phyloP scores from a whole-genome alignment of 1,140 invertebrate species.

The Drosophila bocqueti region DNA sequence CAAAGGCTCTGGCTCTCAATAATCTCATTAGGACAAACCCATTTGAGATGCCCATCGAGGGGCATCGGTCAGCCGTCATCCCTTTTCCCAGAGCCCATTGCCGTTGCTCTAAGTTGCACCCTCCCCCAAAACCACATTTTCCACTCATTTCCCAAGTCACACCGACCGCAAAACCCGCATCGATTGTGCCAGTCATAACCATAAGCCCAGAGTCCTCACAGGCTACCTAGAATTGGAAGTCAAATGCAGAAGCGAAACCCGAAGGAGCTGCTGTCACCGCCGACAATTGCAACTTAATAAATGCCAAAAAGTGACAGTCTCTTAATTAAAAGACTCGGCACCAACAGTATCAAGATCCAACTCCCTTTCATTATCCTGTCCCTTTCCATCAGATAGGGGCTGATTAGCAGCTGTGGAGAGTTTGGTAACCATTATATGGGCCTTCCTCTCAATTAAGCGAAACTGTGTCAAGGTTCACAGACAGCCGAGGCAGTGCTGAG shows the following conservation, averaged over 20 bases:
- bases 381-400: constrained; percentile 28
- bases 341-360: constrained; percentile 55
- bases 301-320: constrained; percentile 68
- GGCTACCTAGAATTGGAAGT: constrained; percentile 13
- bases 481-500: constrained; percentile 1
- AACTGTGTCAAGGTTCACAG: constrained; percentile 45
- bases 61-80: neutral
- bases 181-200: constrained; percentile 35
- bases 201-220: neutral
- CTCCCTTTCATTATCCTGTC: constrained; percentile 10
- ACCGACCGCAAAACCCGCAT: constrained; percentile 47
- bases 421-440: constrained; percentile 21
- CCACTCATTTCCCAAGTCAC: constrained; percentile 16
- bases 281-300: constrained; percentile 77
- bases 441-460: constrained; percentile 22
- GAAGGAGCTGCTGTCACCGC: constrained; percentile 26
- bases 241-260: constrained; percentile 6
- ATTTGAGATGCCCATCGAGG: constrained; percentile 7
- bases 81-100: neutral
- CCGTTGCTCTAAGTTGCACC: neutral
- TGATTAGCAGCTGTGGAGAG: constrained; percentile 33
- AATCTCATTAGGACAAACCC: constrained; percentile 23
- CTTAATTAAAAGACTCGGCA: constrained; percentile 68
- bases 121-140: constrained; percentile 9
- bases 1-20: constrained; percentile 2